phyloP scores from a whole-genome alignment of 2,888 invertebrate genomes.

The Andrena fulva region DNA sequence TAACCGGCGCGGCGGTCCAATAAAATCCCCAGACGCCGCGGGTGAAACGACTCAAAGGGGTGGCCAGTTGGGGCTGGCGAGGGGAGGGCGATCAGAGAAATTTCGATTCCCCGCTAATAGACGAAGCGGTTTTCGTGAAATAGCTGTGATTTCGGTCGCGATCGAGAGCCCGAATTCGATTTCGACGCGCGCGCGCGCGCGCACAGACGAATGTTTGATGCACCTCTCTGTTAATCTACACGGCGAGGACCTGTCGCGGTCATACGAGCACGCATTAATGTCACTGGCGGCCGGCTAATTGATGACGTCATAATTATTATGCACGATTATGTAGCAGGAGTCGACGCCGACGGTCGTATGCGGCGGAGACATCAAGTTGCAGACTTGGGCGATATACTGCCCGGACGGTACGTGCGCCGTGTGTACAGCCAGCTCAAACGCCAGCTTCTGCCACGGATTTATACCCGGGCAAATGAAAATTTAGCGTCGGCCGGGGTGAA shows the following conservation, averaged over 20 bases:
- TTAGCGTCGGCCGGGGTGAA: slow-evolving; percentile 14
- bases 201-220: slow-evolving; percentile 38
- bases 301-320: slow-evolving; percentile 83
- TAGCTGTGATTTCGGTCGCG: slow-evolving; percentile 49
- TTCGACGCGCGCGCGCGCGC: slow-evolving; percentile 44
- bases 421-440: slow-evolving; percentile 10
- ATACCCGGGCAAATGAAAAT: slow-evolving; percentile 53
- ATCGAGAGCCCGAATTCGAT: slow-evolving; percentile 55
- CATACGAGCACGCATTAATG: slow-evolving; percentile 77
- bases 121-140: slow-evolving; percentile 54
- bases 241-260: slow-evolving; percentile 70
- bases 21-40: slow-evolving; percentile 2
- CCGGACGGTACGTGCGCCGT: slow-evolving; percentile 10
- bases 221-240: slow-evolving; percentile 52
- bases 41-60: neutral
- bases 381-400: slow-evolving; percentile 75
- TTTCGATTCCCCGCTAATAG: slow-evolving; percentile 47
- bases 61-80: neutral
- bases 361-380: slow-evolving; percentile 77
- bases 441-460: slow-evolving; percentile 34
- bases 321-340: slow-evolving; percentile 80
- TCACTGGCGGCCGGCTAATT: slow-evolving; percentile 80
- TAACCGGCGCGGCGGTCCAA: slow-evolving; percentile 27
- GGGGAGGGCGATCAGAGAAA: neutral
- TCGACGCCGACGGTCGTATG: slow-evolving; percentile 39